These are phyloP conservation scores for Trachelus tabidus DNA, from an alignment of 2,888 invertebrate species.

Conservation along the genomic window DNA sequence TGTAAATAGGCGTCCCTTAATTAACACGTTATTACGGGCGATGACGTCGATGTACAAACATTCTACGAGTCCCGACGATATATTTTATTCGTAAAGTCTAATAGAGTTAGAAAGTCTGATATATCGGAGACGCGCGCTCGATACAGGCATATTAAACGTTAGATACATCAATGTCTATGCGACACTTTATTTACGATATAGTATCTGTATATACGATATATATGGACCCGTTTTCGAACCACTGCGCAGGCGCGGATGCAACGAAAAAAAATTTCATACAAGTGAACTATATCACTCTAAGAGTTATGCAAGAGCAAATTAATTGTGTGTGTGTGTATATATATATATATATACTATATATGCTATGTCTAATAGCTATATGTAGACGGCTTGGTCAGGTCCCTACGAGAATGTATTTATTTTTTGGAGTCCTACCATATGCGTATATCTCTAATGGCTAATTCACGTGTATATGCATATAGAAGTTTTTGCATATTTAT, in stretches of 20 bases:
- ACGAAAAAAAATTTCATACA: slow-evolving; percentile 16
- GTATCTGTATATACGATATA: slow-evolving; percentile 21
- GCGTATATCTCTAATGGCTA: not conserved
- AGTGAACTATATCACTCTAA: not conserved
- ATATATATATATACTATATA: slow-evolving; percentile 8
- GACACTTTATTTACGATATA: slow-evolving; percentile 1
- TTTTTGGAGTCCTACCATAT: not conserved
- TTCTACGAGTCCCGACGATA: not conserved
- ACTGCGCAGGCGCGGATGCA: slow-evolving; percentile 37
- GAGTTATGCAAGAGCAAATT: slow-evolving; percentile 1
- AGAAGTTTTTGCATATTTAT: slow-evolving; percentile 10
- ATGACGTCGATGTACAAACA: not conserved
- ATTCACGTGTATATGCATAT: slow-evolving; percentile 6
- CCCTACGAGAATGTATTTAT: slow-evolving; percentile 26
- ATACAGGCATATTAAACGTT: slow-evolving; percentile 4
- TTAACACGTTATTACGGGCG: not conserved
- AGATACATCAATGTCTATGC: not conserved
- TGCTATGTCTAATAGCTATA: not conserved
- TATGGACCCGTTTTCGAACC: slow-evolving; percentile 54
- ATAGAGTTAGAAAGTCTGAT: not conserved
- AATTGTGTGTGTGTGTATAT: not conserved
- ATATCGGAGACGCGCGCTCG: slow-evolving; percentile 1
- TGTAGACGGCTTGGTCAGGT: slow-evolving; percentile 37
- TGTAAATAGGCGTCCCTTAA: not conserved
- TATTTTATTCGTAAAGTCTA: not conserved